phyloP scores from a whole-genome alignment of 2,113 vertebrate genomes.

The Prionailurus viverrinus region DNA sequence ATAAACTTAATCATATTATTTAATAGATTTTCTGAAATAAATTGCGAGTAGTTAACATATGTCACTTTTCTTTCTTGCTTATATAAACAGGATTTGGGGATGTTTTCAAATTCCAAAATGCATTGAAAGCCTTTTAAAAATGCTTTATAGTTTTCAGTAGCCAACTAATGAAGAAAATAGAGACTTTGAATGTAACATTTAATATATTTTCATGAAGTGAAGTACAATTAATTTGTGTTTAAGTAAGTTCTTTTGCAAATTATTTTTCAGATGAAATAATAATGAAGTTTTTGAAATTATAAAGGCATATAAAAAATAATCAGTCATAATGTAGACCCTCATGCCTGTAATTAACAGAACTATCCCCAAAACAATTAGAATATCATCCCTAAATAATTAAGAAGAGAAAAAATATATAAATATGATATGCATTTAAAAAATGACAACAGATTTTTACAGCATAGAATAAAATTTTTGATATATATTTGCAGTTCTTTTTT shows the following conservation, averaged over 20 bases:
- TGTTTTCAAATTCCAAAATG: conserved; percentile 62
- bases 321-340: conserved; percentile 31
- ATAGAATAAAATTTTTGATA: background rate
- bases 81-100: conserved; percentile 20
- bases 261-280: conserved; percentile 58
- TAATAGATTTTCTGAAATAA: conserved; percentile 54
- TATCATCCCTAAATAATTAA: background rate
- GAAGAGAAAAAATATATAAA: background rate
- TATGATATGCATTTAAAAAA: conserved; percentile 6
- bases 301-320: conserved; percentile 28
- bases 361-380: background rate
- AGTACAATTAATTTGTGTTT: conserved; percentile 60
- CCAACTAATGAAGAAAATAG: conserved; percentile 61
- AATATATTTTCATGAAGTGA: conserved; percentile 56
- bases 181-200: conserved; percentile 21
- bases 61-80: conserved; percentile 62
- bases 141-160: conserved; percentile 56
- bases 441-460: background rate
- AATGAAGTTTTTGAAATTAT: conserved; percentile 59
- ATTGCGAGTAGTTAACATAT: conserved; percentile 55
- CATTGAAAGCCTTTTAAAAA: background rate
- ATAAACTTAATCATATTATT: conserved; percentile 56
- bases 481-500: background rate
- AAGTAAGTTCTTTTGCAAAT: conserved; percentile 68
- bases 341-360: conserved; percentile 56